Conservation (phyloP, 2,113 vertebrate species). For the Oncorhynchus clarkii region DNA sequence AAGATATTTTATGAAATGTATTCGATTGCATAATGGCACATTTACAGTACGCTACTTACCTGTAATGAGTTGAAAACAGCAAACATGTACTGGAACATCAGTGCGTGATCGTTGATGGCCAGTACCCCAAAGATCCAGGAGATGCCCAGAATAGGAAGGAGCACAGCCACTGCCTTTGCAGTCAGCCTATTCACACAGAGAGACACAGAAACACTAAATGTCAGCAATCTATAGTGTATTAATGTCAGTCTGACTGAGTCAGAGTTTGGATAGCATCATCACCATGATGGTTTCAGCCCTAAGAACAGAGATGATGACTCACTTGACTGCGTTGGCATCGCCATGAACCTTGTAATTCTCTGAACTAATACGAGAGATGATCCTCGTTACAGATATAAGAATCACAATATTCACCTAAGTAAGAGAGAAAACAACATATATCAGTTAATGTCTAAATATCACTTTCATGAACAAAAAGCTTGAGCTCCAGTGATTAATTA, state of each 20-base stretch:
- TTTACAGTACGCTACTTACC: conserved; percentile 65
- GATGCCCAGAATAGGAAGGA: conserved; percentile 92
- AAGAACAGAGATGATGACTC: conserved; percentile 51
- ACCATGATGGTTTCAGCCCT: background rate
- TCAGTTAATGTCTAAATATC: background rate
- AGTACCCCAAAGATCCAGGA: conserved; percentile 95
- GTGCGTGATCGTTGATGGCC: conserved; percentile 81
- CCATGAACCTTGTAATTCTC: conserved; percentile 92
- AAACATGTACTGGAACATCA: conserved; percentile 93
- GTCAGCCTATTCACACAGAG: conserved; percentile 77
- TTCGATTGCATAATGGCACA: background rate
- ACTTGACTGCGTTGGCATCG: conserved; percentile 92
- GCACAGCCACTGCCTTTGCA: conserved; percentile 89
- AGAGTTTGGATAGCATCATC: background rate
- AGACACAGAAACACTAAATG: background rate
- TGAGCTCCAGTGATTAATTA: no score
- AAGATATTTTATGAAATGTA: background rate
- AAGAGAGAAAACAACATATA: background rate
- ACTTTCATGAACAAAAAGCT: background rate
- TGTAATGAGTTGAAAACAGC: conserved; percentile 94
- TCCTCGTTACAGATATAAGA: conserved; percentile 89
- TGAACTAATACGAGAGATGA: conserved; percentile 92
- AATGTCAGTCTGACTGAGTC: background rate
- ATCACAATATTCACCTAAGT: conserved; percentile 90
- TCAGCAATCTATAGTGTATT: background rate